Base-by-base conservation (phyloP, 2,113 vertebrate genomes). In the Anoura caudifer region DNA sequence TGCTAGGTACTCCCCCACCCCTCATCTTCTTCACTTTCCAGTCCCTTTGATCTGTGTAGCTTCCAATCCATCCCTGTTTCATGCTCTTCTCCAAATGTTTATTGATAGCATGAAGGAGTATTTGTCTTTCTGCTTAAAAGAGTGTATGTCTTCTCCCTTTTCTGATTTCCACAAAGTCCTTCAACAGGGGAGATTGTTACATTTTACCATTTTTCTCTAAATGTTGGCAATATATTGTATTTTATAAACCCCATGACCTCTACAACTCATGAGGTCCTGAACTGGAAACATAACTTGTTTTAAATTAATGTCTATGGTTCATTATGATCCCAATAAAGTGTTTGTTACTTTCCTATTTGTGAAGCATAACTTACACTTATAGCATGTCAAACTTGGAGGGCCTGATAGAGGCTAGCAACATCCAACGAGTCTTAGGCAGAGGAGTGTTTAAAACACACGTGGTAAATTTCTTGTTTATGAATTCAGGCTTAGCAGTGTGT, bases 61-160 rank as follows among this genome's bases (percentile, higher is more conserved):
- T 95, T 72, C 36, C 61, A 86, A 19, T 54, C 36, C n/a, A 28
- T 16, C 61, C 45, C 67, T 96, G 63, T 67, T 92, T 56, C 65
- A n/a, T 28, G 33, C 33, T 85, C 1, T 75, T 82, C 65, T 88
- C 22, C 47, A 81, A 88, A 47, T 79, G 16, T 38, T 69, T 59
- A 31, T 45, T 73, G 41, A 31, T n/a, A 83, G 72, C 33, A 20
- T 73, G 24, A 59, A 93, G 28, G 65, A 80, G 13, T 70, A 63
- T 95, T 85, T 95, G 17, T 76, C 87, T 65, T 95, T 94, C 54
- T 88, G 36, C 41, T 41, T 87, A 38, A 85, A 70, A 93, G 72
- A 65, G 65, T 28, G 36, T 24, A 6, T 56, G 11, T 11, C 5
- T 19, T 33, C 26, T 95, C 56, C 38, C 38, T 92, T 75, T 85